Base-by-base conservation (phyloP, 1,140 invertebrate species). In the Microplitis demolitor region DNA sequence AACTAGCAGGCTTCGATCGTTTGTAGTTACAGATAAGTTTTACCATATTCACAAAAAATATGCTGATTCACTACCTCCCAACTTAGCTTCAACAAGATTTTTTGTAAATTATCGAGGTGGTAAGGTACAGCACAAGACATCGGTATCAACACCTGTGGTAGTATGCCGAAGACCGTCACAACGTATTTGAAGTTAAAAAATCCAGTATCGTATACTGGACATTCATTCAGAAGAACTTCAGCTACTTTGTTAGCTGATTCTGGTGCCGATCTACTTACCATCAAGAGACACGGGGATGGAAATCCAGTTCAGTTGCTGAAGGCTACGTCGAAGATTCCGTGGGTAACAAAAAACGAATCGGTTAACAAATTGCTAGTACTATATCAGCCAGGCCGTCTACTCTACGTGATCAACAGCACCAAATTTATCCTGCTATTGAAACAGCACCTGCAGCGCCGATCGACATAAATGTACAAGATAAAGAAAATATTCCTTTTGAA, bases 91-190 rank as follows among this genome's bases (percentile, higher is more conserved):
- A 14, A 8, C 53, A 14, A 54, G 71, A 69, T 80, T 81, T 71
- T 80, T 79, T 69, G 13, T 83, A 54, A 76, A 77, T 62, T 83
- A 80, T 62, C 71, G 58, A 60, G 76, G 78, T 34, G 78, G 76
- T 34, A 80, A 79, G 73, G 81, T 77, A 78, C 66, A 72, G 71
- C 61, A 75, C 78, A 67, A 77, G 72, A 53, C 68, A 39, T 39
- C 37, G 3, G 37, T 39, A 39, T 39, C 37, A 39, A 39, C 37
- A 39, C 8, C 8, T 39, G 79, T 73, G 73, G 73, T 16, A 75
- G 51, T 9, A 75, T 79, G 35, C 76, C 69, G 4, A 70, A 51
- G 63, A 31, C 5, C 11, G 61, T 70, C 11, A 50, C 69, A 4
- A 54, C 8, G 4, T 70, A 53, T 34, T 53, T 70, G 13, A 70